These are phyloP conservation scores for Fringilla coelebs DNA, from an alignment of 2,797 vertebrate genomes.

Conservation along the genomic window DNA sequence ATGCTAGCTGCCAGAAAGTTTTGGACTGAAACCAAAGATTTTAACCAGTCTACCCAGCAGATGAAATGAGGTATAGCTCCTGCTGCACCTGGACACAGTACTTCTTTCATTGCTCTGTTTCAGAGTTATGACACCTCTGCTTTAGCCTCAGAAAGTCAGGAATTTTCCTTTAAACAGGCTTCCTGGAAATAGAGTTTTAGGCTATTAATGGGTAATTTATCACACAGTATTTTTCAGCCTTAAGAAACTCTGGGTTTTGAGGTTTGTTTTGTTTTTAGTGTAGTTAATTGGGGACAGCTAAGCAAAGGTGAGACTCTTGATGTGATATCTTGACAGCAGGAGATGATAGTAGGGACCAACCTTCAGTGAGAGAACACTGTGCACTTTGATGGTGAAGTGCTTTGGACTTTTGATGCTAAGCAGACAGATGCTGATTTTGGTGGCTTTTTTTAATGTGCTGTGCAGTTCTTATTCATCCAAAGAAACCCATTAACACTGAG, in stretches of 20 bases:
- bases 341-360: not conserved
- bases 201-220: slow-evolving; percentile 76
- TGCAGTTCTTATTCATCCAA: not conserved
- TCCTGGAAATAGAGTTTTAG: slow-evolving; percentile 76
- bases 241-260: slow-evolving; percentile 57
- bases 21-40: slow-evolving; percentile 74
- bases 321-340: slow-evolving; percentile 15
- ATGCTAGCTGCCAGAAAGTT: slow-evolving; percentile 75
- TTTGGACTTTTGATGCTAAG: slow-evolving; percentile 13
- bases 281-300: slow-evolving; percentile 17
- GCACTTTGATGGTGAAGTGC: slow-evolving; percentile 33
- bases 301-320: slow-evolving; percentile 3
- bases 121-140: slow-evolving; percentile 75
- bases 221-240: slow-evolving; percentile 68
- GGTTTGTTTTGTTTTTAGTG: slow-evolving; percentile 45
- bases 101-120: slow-evolving; percentile 74
- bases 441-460: not conserved
- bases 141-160: slow-evolving; percentile 72
- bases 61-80: slow-evolving; percentile 71
- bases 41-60: slow-evolving; percentile 68
- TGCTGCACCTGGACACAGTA: slow-evolving; percentile 77
- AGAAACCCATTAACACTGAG: not conserved
- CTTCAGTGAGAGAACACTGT: not conserved
- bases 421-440: slow-evolving; percentile 45
- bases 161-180: slow-evolving; percentile 77